phyloP scores from a whole-genome alignment of 2,888 invertebrate species.

The Idaea aversata region DNA sequence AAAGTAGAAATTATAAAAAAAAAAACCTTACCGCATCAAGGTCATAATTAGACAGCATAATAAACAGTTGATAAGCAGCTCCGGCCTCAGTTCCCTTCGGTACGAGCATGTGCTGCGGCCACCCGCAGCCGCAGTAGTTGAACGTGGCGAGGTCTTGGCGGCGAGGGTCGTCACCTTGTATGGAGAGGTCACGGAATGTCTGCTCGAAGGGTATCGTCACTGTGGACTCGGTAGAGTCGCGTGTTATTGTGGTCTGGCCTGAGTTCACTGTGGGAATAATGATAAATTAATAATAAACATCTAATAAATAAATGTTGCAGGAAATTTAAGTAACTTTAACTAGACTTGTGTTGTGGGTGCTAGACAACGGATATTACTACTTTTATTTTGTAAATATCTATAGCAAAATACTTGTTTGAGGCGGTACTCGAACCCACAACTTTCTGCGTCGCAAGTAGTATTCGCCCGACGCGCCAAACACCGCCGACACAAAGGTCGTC shows the following conservation, averaged over 20 bases:
- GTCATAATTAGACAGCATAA: constrained; percentile 75
- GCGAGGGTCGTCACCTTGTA: constrained; percentile 45
- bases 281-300: background rate
- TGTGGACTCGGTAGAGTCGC: constrained; percentile 81
- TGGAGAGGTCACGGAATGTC: constrained; percentile 78
- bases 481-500: no score
- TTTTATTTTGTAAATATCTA: no score
- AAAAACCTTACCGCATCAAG: constrained; percentile 59
- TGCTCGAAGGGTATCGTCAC: constrained; percentile 81
- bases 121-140: constrained; percentile 83
- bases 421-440: no score
- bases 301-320: no score
- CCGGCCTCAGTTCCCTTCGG: constrained; percentile 74
- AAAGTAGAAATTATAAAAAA: background rate
- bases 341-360: no score
- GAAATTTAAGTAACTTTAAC: no score
- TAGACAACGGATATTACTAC: no score
- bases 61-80: constrained; percentile 61
- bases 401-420: no score
- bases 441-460: background rate
- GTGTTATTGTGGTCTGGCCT: constrained; percentile 78
- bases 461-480: no score
- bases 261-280: constrained; percentile 70
- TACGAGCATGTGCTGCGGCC: constrained; percentile 81
- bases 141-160: constrained; percentile 50